Evolutionary conservation across 2,113 vertebrate species (phyloP), one percentile per base, ranked within the genome.

Genomic region (Xiphophorus hellerii): DNA sequence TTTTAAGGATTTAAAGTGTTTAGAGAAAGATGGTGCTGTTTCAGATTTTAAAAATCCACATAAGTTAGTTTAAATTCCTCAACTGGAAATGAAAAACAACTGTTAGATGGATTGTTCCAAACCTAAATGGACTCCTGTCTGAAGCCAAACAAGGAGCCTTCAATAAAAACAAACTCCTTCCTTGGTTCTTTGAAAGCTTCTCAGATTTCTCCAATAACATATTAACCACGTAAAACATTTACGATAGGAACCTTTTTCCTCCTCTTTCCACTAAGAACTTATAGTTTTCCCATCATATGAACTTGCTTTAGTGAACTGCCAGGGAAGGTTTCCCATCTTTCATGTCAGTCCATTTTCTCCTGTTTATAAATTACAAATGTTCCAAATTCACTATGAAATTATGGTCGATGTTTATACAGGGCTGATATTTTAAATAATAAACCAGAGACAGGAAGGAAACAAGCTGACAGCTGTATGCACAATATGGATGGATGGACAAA

Each of bases 141-240:
- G 22, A 10, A 25, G 6, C 22, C 51, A 25, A 54, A 54, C 25
- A 54, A n/a, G 22, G 51, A 54, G 51, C 25, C 25, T 25, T 64
- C 4, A 15, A 68, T 27, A 67, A 67, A 67, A 65, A 42, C 10
- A 14, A 69, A 28, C 69, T 60, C 22, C 35, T 35, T 33, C 0
- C 13, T 20, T 15, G 27, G 62, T 58, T 85, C 61, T 82, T 67
- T 75, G 9, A 86, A 84, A 76, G 67, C 85, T 76, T 4, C 72
- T 88, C 73, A 54, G 6, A 66, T 90, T 88, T 66, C 70, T 67
- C 75, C 12, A 44, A 73, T 83, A 87, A 88, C 85, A 71, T 31
- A 37, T 77, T 80, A 82, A 81, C 61, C 66, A 72, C 22, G 74
- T 54, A 54, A 54, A 54, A 25, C 4, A 8, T 54, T 54, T 25